These are phyloP conservation scores for Liposcelis brunnea DNA, from an alignment of 2,888 invertebrate genomes.

Conservation along the genomic window DNA sequence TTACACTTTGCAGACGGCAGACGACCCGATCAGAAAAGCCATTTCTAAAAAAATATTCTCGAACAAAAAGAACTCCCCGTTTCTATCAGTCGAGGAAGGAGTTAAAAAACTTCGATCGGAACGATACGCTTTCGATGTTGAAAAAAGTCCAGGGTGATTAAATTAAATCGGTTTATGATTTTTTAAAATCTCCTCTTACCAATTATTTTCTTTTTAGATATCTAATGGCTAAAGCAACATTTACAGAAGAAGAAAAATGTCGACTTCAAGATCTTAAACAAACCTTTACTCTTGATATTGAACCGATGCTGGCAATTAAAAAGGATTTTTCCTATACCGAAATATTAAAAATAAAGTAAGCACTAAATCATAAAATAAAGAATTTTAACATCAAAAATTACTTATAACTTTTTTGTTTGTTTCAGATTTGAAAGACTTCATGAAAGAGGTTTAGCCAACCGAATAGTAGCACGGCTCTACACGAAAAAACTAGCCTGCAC, in stretches of 20 bases:
- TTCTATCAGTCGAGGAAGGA: constrained; percentile 11
- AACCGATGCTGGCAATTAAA: not conserved
- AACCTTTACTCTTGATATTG: not conserved
- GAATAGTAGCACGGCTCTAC: too few relatives aligned
- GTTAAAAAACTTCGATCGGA: constrained; percentile 8
- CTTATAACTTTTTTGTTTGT: too few relatives aligned
- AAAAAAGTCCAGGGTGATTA: constrained; percentile 9
- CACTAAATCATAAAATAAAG: not conserved
- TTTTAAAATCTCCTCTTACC: not conserved
- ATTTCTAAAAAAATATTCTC: constrained; percentile 11
- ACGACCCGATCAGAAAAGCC: constrained; percentile 4
- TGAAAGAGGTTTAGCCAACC: too few relatives aligned
- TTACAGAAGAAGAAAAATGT: not conserved
- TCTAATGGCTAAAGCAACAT: not conserved
- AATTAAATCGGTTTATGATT: not conserved
- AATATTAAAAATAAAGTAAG: constrained; percentile 4
- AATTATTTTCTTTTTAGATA: not conserved
- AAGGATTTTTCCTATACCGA: not conserved
- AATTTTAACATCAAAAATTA: too few relatives aligned
- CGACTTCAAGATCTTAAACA: not conserved
- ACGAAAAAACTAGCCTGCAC: too few relatives aligned
- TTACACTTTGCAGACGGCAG: not conserved
- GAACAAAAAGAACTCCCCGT: constrained; percentile 4
- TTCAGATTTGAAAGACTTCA: too few relatives aligned
- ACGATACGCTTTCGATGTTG: constrained; percentile 13